Percentiles rank a stretch among this genome's conserved stretches.
These are phyloP conservation scores for Melanocharis versteri DNA, from an alignment of 2,113 vertebrate species.

Conservation along the genomic window DNA sequence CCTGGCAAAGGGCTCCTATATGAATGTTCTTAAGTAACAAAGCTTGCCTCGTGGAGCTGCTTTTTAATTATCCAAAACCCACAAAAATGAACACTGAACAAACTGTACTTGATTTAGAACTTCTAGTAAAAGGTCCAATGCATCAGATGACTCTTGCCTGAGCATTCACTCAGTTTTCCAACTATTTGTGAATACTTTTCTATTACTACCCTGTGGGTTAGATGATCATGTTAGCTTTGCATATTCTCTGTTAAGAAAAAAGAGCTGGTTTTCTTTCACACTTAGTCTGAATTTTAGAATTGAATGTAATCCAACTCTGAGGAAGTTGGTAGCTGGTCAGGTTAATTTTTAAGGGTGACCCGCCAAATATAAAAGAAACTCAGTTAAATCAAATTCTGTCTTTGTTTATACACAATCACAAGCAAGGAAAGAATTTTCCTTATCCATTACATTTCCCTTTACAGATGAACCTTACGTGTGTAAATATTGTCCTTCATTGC, in stretches of 20 bases:
- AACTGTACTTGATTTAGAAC: neutral
- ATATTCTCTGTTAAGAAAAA: neutral
- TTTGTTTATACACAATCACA: neutral
- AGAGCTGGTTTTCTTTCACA: neutral
- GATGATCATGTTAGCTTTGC: neutral
- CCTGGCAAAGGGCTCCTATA: neutral
- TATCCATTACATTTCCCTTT: neutral
- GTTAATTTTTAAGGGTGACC: neutral
- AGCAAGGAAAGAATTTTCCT: neutral
- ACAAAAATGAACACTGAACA: neutral
- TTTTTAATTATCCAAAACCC: neutral
- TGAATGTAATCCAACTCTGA: neutral
- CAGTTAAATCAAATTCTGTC: neutral
- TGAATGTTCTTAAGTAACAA: neutral
- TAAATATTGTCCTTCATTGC: neutral
- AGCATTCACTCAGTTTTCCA: neutral
- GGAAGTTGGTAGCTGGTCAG: neutral
- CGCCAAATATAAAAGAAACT: neutral
- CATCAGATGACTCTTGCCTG: neutral
- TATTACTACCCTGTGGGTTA: neutral
- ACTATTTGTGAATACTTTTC: neutral
- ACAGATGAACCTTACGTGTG: neutral
- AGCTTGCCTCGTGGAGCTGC: neutral
- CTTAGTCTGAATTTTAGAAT: neutral
- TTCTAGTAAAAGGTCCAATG: neutral